Evolutionary conservation across 2,113 vertebrate species (phyloP).

Genomic region (Pollimyrus isidori): DNA sequence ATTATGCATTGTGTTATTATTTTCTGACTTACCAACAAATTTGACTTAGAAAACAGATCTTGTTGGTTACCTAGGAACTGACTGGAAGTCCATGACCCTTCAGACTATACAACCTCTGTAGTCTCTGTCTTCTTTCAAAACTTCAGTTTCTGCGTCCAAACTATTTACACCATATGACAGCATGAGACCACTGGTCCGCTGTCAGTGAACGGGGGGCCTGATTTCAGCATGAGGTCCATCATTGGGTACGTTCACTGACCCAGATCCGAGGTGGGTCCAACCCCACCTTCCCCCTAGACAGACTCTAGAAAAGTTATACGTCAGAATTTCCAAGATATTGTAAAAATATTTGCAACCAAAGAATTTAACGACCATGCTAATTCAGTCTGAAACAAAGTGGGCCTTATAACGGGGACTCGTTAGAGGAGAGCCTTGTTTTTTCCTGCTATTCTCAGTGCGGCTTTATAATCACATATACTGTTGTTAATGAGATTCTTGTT

Average conservation of each 20-base stretch:
- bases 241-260: background rate
- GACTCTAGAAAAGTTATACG: background rate
- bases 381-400: background rate
- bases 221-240: background rate
- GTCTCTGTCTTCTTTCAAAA: background rate
- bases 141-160: background rate
- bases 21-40: background rate
- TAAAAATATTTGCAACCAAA: background rate
- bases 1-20: background rate
- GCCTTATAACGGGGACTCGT: background rate
- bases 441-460: background rate
- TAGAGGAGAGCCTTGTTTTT: background rate
- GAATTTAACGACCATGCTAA: background rate
- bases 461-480: background rate
- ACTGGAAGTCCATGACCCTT: background rate
- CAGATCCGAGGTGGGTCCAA: background rate
- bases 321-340: background rate
- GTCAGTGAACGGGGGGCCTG: background rate
- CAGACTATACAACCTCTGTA: background rate
- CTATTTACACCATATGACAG: background rate
- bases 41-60: background rate
- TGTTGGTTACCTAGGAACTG: background rate
- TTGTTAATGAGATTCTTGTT: background rate
- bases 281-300: background rate
- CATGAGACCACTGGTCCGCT: background rate